phyloP scores from a whole-genome alignment of 2,888 invertebrate species.

The Nineta flava region DNA sequence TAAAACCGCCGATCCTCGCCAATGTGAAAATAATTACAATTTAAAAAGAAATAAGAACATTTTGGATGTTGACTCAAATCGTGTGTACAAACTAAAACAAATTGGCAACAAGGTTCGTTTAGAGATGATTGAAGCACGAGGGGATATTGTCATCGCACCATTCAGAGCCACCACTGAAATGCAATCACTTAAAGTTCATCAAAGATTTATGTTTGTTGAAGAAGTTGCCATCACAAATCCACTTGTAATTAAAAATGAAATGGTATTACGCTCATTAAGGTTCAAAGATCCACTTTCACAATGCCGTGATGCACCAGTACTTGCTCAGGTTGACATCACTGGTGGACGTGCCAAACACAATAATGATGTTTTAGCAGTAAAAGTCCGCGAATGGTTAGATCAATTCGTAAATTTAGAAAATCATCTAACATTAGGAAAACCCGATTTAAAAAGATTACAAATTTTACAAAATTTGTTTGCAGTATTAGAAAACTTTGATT shows the following conservation, averaged over 20 bases:
- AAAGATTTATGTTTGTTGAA: conserved; percentile 22
- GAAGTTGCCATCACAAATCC: conserved; percentile 14
- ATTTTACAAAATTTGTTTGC: conserved; percentile 22
- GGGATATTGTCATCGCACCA: conserved; percentile 12
- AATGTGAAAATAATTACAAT: conserved; percentile 12
- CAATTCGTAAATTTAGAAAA: conserved; percentile 22
- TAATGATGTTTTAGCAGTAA: conserved; percentile 15
- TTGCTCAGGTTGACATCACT: conserved; percentile 21
- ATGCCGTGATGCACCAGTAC: conserved; percentile 1
- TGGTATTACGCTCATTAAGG: conserved; percentile 16
- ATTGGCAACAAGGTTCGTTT: conserved; percentile 12
- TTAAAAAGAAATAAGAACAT: conserved; percentile 17
- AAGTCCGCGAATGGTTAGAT: neutral
- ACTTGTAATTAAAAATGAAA: conserved; percentile 9
- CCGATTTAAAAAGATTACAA: conserved; percentile 22
- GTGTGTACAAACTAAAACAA: conserved; percentile 14
- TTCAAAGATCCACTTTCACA: conserved; percentile 15
- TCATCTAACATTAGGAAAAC: conserved; percentile 20
- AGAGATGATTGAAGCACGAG: neutral
- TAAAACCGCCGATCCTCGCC: conserved; percentile 20
- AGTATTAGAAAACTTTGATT: conserved; percentile 21
- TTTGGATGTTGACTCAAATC: conserved; percentile 15
- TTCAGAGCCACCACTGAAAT: conserved; percentile 19
- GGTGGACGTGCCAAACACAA: conserved; percentile 21
- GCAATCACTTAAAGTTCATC: conserved; percentile 25